Conservation (phyloP, 1,140 invertebrate genomes). For the Zaprionus lachaisei region DNA sequence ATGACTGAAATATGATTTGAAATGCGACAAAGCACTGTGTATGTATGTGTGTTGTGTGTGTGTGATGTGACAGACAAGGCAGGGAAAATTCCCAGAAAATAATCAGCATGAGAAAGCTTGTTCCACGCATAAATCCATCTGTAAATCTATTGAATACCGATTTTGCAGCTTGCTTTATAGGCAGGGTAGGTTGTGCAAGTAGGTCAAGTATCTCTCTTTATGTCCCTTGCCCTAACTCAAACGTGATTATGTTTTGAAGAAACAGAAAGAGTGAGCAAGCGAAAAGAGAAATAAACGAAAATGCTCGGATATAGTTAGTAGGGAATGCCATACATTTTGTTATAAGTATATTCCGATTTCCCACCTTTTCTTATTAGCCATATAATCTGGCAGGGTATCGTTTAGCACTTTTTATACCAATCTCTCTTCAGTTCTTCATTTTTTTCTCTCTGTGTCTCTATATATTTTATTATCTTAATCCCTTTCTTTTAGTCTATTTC, state of each 20-base stretch:
- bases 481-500: too few species aligned
- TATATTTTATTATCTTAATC: too few species aligned
- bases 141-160: neutral
- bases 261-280: neutral
- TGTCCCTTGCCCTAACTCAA: neutral
- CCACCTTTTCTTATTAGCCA: too few species aligned
- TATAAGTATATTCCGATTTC: too few species aligned
- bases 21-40: neutral
- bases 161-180: neutral
- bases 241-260: neutral
- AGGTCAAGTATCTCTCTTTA: neutral
- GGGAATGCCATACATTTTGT: too few species aligned
- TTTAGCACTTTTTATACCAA: too few species aligned
- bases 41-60: too few species aligned
- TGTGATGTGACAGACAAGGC: neutral
- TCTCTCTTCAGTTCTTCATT: too few species aligned
- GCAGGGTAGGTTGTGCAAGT: neutral
- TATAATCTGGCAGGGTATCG: too few species aligned
- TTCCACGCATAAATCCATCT: neutral
- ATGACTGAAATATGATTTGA: conserved; percentile 4
- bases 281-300: too few species aligned
- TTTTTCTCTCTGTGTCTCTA: too few species aligned
- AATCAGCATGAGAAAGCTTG: neutral
- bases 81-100: neutral
- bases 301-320: too few species aligned